Evolutionary conservation across 2,797 vertebrate species (phyloP).

Genomic region (Takifugu ocellatus): DNA sequence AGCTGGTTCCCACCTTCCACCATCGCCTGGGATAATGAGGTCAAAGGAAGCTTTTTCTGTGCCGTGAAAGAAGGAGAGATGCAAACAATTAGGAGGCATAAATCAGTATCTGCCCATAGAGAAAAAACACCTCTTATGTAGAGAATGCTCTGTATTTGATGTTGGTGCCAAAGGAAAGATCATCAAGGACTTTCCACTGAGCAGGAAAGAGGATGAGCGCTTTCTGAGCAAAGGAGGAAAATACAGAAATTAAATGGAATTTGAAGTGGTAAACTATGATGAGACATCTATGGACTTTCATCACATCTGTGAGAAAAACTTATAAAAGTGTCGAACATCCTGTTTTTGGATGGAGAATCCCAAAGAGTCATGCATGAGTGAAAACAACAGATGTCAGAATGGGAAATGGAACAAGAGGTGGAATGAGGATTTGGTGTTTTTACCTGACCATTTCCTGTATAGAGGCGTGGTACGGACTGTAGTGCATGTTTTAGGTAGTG

Average conservation of each 20-base stretch:
- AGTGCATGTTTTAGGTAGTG: conserved; percentile 38
- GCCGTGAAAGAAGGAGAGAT: conserved; percentile 35
- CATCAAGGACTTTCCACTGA: conserved; percentile 47
- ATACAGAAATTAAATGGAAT: conserved; percentile 38
- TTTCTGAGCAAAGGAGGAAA: conserved; percentile 41
- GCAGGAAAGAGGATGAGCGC: conserved; percentile 46
- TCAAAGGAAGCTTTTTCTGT: conserved; percentile 95
- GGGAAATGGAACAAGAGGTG: conserved; percentile 46
- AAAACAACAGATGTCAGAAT: conserved; percentile 48
- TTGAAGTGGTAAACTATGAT: conserved; percentile 34
- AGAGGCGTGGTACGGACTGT: conserved; percentile 77
- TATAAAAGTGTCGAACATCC: conserved; percentile 31
- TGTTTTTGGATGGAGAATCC: conserved; percentile 39
- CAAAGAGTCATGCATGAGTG: conserved; percentile 57
- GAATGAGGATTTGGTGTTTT: conserved; percentile 35
- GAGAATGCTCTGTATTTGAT: conserved; percentile 7
- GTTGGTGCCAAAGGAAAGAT: conserved; percentile 47
- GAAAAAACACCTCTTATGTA: conserved; percentile 7
- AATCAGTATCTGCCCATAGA: not conserved
- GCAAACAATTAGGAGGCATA: conserved; percentile 1
- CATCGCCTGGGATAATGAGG: conserved; percentile 91
- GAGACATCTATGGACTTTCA: conserved; percentile 33
- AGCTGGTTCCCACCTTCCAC: conserved; percentile 88
- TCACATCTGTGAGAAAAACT: conserved; percentile 23
- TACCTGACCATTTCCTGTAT: conserved; percentile 80